phyloP scores from a whole-genome alignment of 1,140 invertebrate genomes.

The Ips nitidus region DNA sequence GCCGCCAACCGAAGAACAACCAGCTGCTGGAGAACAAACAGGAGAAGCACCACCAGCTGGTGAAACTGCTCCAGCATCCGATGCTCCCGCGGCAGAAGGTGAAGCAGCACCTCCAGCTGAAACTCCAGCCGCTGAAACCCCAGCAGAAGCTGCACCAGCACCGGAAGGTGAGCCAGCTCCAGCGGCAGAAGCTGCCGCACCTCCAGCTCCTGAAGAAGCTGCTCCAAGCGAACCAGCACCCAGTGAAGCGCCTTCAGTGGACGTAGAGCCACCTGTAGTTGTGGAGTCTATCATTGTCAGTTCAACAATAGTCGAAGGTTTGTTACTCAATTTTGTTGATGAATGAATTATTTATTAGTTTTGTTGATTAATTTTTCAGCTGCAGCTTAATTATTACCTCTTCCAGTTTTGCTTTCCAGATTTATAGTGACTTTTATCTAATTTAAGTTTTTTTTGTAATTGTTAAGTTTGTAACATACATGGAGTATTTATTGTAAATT shows the following conservation, averaged over 20 bases:
- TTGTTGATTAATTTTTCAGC: neutral
- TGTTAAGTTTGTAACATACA: no score
- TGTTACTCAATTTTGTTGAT: neutral
- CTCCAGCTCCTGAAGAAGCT: constrained; percentile 36
- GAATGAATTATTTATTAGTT: neutral
- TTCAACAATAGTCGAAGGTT: neutral
- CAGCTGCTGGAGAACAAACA: constrained; percentile 43
- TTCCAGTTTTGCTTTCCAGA: neutral
- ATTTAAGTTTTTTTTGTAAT: neutral
- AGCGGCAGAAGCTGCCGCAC: constrained; percentile 26
- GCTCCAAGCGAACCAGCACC: constrained; percentile 29
- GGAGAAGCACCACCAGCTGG: constrained; percentile 43
- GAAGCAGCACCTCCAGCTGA: constrained; percentile 30
- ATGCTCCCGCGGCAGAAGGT: constrained; percentile 40
- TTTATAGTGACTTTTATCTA: constrained; percentile 1
- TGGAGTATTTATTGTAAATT: no score
- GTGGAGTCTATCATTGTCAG: neutral
- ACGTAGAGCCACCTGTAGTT: neutral
- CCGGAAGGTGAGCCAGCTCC: constrained; percentile 19
- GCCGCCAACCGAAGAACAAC: constrained; percentile 48
- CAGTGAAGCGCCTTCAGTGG: constrained; percentile 5
- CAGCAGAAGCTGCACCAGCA: constrained; percentile 30
- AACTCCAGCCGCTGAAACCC: constrained; percentile 26
- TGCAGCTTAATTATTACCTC: neutral
- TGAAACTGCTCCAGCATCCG: constrained; percentile 48